Conservation (phyloP, 2,888 invertebrate species). For the Xestia rhomboidea region DNA sequence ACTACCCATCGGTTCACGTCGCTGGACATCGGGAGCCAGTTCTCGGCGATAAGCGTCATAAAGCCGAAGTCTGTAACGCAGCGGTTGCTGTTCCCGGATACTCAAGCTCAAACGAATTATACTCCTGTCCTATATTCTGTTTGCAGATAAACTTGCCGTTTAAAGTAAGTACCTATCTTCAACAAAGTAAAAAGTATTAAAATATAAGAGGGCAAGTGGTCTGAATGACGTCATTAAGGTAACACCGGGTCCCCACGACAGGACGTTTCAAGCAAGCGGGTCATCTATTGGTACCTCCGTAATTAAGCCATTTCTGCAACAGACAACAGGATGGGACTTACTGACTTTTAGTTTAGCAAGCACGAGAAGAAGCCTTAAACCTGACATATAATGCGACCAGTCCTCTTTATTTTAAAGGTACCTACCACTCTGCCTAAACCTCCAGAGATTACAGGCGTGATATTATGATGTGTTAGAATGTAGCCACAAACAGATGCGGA, state of each 20-base stretch:
- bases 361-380: not conserved
- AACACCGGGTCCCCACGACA: constrained; percentile 35
- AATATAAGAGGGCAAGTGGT: constrained; percentile 17
- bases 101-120: not conserved
- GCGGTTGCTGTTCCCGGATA: not conserved
- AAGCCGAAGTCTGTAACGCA: not conserved
- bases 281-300: constrained; percentile 59
- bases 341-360: constrained; percentile 19
- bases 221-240: constrained; percentile 34
- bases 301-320: constrained; percentile 69
- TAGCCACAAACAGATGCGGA: not conserved
- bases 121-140: not conserved
- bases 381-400: not conserved
- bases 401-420: not conserved
- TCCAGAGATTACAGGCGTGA: not conserved
- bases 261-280: constrained; percentile 51
- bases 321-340: constrained; percentile 55
- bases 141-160: not conserved
- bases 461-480: not conserved
- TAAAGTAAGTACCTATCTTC: not conserved
- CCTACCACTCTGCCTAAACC: not conserved
- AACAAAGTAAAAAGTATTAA: constrained; percentile 20
- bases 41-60: not conserved
- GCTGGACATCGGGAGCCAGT: not conserved
- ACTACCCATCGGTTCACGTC: not conserved